These are phyloP conservation scores for Bufo gargarizans DNA, from an alignment of 2,113 vertebrate genomes.

Conservation along the genomic window DNA sequence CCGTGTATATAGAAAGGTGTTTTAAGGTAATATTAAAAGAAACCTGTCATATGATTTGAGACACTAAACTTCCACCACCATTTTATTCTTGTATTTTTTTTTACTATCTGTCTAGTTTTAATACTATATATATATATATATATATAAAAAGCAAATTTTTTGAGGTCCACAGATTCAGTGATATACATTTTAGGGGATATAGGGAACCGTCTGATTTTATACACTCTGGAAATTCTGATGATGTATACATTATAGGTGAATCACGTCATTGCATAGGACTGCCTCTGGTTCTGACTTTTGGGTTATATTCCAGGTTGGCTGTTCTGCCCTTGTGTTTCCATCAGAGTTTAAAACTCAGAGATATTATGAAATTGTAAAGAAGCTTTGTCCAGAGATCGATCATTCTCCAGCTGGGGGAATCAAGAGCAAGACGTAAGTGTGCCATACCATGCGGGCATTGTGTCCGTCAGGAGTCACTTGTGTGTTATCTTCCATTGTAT, in stretches of 20 bases:
- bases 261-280: neutral
- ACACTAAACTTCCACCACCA: no score
- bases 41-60: no score
- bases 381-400: conserved; percentile 87
- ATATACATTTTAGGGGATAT: no score
- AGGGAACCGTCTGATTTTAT: neutral
- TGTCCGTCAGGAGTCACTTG: neutral
- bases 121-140: no score
- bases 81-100: no score
- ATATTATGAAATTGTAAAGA: conserved; percentile 86
- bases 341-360: conserved; percentile 84
- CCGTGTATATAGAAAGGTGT: no score
- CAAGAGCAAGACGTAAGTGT: conserved; percentile 83
- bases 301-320: conserved; percentile 77
- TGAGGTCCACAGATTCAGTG: no score
- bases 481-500: neutral
- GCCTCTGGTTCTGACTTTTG: neutral
- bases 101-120: no score
- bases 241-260: neutral
- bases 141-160: no score
- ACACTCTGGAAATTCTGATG: neutral
- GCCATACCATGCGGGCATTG: neutral
- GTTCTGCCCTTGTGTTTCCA: conserved; percentile 87
- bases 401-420: conserved; percentile 76
- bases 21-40: no score